A percentile compares a stretch with the other conserved stretches of the same genome.
phyloP scores from a whole-genome alignment of 2,797 vertebrate genomes.

The Onychomys leucogaster region DNA sequence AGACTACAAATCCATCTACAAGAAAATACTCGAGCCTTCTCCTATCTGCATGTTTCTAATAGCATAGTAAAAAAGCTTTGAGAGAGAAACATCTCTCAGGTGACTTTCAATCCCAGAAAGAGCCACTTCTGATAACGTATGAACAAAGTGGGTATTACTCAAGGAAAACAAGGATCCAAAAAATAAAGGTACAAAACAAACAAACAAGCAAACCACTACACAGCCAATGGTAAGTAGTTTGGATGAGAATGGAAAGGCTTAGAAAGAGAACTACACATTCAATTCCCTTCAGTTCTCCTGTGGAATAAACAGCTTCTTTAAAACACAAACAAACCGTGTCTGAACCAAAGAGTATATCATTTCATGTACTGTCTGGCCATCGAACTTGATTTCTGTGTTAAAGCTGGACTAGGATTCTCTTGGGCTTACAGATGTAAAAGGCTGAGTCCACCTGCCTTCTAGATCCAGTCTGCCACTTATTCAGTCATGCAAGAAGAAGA shows the following conservation, averaged over 20 bases:
- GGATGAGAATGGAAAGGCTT: background rate
- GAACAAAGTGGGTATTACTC: background rate
- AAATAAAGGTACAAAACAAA: background rate
- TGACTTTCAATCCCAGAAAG: background rate
- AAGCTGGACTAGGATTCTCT: background rate
- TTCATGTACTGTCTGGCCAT: background rate
- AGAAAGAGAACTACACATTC: background rate
- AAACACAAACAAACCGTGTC: background rate
- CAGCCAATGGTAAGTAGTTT: background rate
- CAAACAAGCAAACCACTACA: too few species aligned
- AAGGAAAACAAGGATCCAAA: conserved; percentile 17
- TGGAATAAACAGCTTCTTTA: background rate
- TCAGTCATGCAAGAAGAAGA: background rate
- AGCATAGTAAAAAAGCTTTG: conserved; percentile 18
- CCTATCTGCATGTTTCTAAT: background rate
- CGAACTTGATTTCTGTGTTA: background rate
- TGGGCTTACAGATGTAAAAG: conserved; percentile 4
- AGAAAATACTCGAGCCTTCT: conserved; percentile 11
- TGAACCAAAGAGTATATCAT: background rate
- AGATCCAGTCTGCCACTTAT: background rate
- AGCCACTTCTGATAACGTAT: background rate
- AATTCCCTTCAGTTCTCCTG: conserved; percentile 27
- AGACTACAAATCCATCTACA: background rate
- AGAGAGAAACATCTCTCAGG: conserved; percentile 18
- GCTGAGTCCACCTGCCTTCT: background rate